These are phyloP conservation scores for Cirrhinus molitorella DNA, from an alignment of 2,797 vertebrate species.

Conservation along the genomic window DNA sequence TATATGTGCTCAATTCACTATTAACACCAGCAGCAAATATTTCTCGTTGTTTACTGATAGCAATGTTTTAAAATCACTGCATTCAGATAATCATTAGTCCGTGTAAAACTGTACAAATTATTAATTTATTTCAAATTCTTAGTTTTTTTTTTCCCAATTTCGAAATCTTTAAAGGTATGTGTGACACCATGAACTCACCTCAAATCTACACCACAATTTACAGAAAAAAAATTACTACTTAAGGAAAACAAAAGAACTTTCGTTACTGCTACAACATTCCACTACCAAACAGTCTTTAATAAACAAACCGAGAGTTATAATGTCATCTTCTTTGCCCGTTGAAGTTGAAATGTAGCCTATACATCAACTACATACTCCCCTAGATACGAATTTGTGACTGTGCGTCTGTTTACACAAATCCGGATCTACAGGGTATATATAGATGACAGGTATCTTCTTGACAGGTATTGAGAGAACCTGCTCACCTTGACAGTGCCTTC, in stretches of 20 bases:
- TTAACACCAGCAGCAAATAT: slow-evolving; percentile 32
- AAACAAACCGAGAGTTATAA: not conserved
- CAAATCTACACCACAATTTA: not conserved
- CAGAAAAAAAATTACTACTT: not conserved
- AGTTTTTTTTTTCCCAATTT: not conserved
- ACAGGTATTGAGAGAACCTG: slow-evolving; percentile 64
- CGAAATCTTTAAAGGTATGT: not conserved
- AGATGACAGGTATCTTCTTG: slow-evolving; percentile 94
- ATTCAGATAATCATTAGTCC: not conserved
- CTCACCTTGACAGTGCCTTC: slow-evolving; percentile 54
- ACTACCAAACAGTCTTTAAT: not conserved
- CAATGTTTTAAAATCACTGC: not conserved
- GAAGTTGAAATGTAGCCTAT: slow-evolving; percentile 89
- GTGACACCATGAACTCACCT: not conserved
- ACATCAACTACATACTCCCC: slow-evolving; percentile 99
- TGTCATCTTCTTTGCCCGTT: slow-evolving; percentile 64
- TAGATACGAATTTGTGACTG: slow-evolving; percentile 99
- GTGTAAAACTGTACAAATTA: not conserved
- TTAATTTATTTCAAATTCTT: not conserved
- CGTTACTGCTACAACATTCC: not conserved
- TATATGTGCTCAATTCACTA: slow-evolving; percentile 42
- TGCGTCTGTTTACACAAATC: slow-evolving; percentile 97
- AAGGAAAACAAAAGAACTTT: not conserved
- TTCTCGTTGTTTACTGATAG: not conserved
- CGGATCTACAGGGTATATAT: slow-evolving; percentile 99